Base-by-base conservation (phyloP, 2,113 vertebrate genomes). In the Perccottus glenii region DNA sequence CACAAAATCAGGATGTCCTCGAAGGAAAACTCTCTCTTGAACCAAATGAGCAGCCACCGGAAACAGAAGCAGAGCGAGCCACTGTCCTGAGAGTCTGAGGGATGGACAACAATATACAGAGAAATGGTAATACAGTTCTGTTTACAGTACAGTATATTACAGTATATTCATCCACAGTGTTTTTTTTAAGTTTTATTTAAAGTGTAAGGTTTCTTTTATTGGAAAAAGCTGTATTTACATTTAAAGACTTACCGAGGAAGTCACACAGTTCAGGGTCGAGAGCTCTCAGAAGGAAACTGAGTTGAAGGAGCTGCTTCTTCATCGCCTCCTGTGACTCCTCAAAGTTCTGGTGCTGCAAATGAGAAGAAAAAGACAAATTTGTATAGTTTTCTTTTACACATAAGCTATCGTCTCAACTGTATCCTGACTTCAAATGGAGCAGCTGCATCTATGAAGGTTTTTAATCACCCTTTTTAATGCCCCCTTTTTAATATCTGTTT, bases 321-420 rank as follows among this genome's bases (percentile, higher is more conserved):
- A 97, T 97, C 49, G 94, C 94, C 85, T 97, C 95, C 88, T 96
- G 96, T 48, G 95, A 96, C 88, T 97, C 96, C 56, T 97, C 96
- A 52, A 97, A 97, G 92, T 97, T 97, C 63, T 94, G 93, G 27
- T 96, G 95, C 96, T 97, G 83, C 52, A 67, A 44, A 68, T 14
- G 51, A 9, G 53, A 45, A 48, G 19, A 50, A 9, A 58, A 33
- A 55, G 19, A 50, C 6, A 43, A 8, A 43, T 43, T 43, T 11
- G 10, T 6, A 43, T 43, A 6, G 42, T 8, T 43, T 6, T 6
- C 10, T 11, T 43, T 6, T 9, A 27, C 19, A 27, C 19, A 27
- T 27, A 3, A 27, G 19, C 19, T 27, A 27, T 27, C 19, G 3
- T 27, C 19, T n/a, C n/a, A n/a, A n/a, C n/a, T 27, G 19, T 27